These are phyloP conservation scores for Corythornis madagascariensis DNA, from an alignment of 2,113 vertebrate species.

Conservation along the genomic window DNA sequence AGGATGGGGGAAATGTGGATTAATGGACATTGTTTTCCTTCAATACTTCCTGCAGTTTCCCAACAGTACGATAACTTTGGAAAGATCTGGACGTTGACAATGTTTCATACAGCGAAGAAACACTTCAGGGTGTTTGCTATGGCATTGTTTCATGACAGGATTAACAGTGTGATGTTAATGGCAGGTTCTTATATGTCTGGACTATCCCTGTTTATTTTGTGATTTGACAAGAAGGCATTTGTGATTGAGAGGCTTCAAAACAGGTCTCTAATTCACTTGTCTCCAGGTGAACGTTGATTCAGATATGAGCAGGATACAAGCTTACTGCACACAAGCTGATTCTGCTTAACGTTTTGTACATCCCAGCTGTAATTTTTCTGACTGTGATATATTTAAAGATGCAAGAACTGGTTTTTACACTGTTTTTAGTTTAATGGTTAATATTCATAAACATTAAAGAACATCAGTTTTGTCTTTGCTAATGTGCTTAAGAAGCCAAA, in stretches of 20 bases:
- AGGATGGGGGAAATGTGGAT: neutral
- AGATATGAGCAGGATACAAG: neutral
- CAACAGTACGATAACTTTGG: neutral
- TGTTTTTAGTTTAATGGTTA: neutral
- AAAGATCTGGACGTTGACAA: neutral
- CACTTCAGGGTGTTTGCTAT: neutral
- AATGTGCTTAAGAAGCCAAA: neutral
- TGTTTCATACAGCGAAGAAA: neutral
- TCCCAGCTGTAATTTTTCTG: neutral
- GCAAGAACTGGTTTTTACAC: neutral
- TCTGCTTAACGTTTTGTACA: neutral
- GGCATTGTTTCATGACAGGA: neutral
- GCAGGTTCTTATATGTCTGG: neutral
- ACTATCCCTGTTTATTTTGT: neutral
- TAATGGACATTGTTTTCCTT: neutral
- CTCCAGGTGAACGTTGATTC: neutral
- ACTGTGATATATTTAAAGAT: neutral
- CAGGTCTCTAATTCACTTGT: neutral
- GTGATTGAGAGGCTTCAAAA: neutral
- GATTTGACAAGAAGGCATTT: neutral
- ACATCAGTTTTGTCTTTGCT: neutral
- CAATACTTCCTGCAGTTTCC: neutral
- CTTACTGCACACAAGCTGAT: neutral
- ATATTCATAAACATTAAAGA: slow-evolving; percentile 3
- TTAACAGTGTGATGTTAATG: neutral